Conservation (phyloP, 2,888 invertebrate species). For the Masnerella sp. region DNA sequence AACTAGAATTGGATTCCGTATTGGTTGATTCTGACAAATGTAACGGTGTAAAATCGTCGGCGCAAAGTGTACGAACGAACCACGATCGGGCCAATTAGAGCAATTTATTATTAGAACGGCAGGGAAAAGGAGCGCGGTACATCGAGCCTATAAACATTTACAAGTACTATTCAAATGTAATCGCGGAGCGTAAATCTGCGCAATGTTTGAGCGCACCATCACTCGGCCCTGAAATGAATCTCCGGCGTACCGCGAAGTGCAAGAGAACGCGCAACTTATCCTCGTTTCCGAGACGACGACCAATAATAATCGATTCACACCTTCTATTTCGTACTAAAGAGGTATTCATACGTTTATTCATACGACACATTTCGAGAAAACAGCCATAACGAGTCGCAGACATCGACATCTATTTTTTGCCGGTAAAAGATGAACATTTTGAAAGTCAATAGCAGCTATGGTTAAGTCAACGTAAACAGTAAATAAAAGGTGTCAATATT, state of each 20-base stretch:
- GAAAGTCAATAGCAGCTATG: too few relatives aligned
- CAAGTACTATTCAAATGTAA: conserved; percentile 48
- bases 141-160: conserved; percentile 38
- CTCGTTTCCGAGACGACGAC: conserved; percentile 32
- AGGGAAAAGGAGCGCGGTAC: conserved; percentile 16
- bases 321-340: conserved; percentile 20
- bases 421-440: too few relatives aligned
- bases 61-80: too few relatives aligned
- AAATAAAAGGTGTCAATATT: too few relatives aligned
- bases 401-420: too few relatives aligned
- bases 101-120: conserved; percentile 41
- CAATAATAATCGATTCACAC: conserved; percentile 29
- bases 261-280: conserved; percentile 34
- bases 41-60: too few relatives aligned
- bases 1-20: too few relatives aligned
- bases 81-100: conserved; percentile 35
- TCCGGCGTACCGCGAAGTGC: conserved; percentile 41
- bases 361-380: too few relatives aligned
- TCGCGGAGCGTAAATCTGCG: conserved; percentile 47
- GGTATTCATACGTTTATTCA: neutral
- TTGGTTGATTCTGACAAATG: conserved; percentile 30
- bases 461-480: too few relatives aligned
- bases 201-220: conserved; percentile 53
- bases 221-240: conserved; percentile 65
- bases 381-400: too few relatives aligned